Percentiles rank a stretch among this genome's conserved stretches.
phyloP scores from a whole-genome alignment of 2,797 vertebrate genomes.

The Xerus rutilus region DNA sequence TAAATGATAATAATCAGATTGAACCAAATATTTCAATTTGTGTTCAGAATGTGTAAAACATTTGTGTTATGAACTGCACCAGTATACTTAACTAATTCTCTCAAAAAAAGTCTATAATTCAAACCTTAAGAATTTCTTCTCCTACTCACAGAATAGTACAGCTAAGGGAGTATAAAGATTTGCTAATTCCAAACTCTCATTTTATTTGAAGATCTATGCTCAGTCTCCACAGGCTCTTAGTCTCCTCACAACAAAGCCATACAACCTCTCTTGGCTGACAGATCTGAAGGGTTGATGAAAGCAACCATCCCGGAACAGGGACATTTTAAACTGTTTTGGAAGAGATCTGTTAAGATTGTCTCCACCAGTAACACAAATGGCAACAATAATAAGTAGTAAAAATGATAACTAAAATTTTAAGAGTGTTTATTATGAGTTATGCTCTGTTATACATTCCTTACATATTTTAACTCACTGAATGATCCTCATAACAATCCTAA shows the following conservation, averaged over 20 bases:
- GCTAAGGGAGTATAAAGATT: background rate
- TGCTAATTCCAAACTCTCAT: background rate
- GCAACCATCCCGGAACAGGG: background rate
- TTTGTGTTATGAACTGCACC: background rate
- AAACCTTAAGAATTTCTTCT: background rate
- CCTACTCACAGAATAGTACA: background rate
- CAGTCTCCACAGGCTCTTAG: too few relatives aligned
- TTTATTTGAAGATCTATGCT: background rate
- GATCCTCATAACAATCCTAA: background rate
- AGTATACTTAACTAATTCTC: background rate
- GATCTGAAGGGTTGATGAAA: background rate
- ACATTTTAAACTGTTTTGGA: background rate
- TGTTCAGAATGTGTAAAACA: background rate
- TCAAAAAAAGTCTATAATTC: background rate
- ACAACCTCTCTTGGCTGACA: background rate
- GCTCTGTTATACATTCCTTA: background rate
- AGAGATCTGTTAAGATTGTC: background rate
- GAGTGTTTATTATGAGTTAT: background rate
- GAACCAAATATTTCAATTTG: background rate
- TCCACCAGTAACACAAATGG: slow-evolving; percentile 14
- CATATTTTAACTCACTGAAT: background rate
- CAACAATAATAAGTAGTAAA: background rate
- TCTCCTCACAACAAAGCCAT: background rate
- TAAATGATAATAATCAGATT: background rate
- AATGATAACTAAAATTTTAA: background rate